Conservation (phyloP, 2,888 invertebrate genomes). For the Pheosia tremula region DNA sequence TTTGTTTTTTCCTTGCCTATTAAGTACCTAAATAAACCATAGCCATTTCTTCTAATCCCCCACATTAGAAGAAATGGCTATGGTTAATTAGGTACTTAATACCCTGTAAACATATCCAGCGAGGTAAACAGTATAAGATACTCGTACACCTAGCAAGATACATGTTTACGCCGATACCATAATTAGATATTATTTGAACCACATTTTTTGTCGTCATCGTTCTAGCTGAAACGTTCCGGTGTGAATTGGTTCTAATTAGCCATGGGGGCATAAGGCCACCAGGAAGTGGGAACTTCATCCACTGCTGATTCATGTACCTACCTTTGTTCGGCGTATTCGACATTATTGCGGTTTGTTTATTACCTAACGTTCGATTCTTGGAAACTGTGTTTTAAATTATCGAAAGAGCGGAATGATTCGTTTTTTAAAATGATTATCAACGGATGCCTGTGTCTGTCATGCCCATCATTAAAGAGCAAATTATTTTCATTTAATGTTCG, state of each 20-base stretch:
- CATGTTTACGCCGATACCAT: no score
- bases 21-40: no score
- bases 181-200: background rate
- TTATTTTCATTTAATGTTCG: no score
- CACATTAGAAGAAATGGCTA: no score
- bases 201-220: conserved; percentile 1
- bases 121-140: no score
- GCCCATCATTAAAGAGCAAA: no score
- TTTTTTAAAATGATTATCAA: background rate
- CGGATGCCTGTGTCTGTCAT: no score
- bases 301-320: conserved; percentile 39
- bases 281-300: conserved; percentile 52
- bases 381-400: background rate
- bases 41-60: no score
- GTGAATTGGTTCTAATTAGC: conserved; percentile 37
- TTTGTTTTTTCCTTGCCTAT: no score
- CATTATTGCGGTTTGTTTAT: conserved; percentile 30
- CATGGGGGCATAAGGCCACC: conserved; percentile 45
- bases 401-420: conserved; percentile 1
- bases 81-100: no score
- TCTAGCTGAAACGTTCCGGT: conserved; percentile 20
- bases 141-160: background rate
- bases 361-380: conserved; percentile 14
- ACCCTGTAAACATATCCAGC: no score
- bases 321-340: conserved; percentile 34